These are phyloP conservation scores for Dipodomys spectabilis DNA, from an alignment of 2,113 vertebrate genomes.

Conservation along the genomic window DNA sequence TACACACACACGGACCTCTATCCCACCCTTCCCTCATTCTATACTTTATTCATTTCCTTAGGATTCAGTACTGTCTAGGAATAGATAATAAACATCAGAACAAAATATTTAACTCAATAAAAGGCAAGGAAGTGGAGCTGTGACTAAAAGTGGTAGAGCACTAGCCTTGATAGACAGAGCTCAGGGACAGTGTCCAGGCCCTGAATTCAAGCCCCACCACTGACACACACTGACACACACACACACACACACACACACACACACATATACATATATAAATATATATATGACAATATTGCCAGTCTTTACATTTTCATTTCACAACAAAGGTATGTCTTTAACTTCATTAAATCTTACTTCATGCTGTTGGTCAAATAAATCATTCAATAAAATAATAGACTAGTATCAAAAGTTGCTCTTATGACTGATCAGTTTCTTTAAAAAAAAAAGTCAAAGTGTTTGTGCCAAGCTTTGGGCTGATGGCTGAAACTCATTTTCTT, in stretches of 20 bases:
- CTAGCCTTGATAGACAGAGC: too few species aligned
- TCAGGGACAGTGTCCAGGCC: too few species aligned
- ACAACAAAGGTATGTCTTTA: not conserved
- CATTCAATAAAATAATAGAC: conserved; percentile 50
- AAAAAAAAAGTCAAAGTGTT: conserved; percentile 64
- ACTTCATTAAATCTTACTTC: conserved; percentile 25
- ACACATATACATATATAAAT: too few species aligned
- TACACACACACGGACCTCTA: not conserved
- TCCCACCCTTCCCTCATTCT: not conserved
- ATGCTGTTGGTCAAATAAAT: conserved; percentile 7
- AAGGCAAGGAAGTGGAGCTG: too few species aligned
- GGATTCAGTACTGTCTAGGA: not conserved
- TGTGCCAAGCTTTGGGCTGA: conserved; percentile 27
- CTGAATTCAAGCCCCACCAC: too few species aligned
- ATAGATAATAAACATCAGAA: not conserved
- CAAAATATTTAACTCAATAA: not conserved
- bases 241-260: too few species aligned
- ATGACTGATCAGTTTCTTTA: conserved; percentile 57
- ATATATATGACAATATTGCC: not conserved
- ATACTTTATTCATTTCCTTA: not conserved
- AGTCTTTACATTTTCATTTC: not conserved
- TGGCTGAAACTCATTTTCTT: conserved; percentile 44
- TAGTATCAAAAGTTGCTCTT: conserved; percentile 37
- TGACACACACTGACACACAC: not conserved
- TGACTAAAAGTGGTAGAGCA: too few species aligned